Evolutionary conservation across 2,797 vertebrate genomes (phyloP).

Genomic region (Brachyrhaphis roseni): DNA sequence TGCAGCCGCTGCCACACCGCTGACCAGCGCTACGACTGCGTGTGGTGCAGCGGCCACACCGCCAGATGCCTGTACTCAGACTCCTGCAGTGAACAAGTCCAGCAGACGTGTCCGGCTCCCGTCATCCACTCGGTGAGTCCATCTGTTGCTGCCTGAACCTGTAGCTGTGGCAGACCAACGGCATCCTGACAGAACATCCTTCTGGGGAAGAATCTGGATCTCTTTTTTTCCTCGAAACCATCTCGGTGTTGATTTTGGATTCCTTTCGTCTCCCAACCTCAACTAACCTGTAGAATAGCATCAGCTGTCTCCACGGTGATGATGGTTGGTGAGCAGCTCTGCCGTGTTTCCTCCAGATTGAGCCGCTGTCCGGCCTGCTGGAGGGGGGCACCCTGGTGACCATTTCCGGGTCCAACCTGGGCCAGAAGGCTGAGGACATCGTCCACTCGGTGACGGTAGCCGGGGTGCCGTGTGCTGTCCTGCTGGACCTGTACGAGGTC

Average conservation of each 20-base stretch:
- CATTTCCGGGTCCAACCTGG: constrained; percentile 95
- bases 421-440: constrained; percentile 93
- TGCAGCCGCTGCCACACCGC: constrained; percentile 96
- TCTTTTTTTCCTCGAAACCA: background rate
- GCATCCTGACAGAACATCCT: background rate
- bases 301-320: background rate
- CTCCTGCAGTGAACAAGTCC: constrained; percentile 84
- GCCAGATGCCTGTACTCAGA: constrained; percentile 86
- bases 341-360: constrained; percentile 79
- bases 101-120: constrained; percentile 90
- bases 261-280: background rate
- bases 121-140: constrained; percentile 89
- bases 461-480: constrained; percentile 87
- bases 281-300: background rate
- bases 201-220: background rate
- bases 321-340: background rate
- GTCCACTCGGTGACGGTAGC: constrained; percentile 89
- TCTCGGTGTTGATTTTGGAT: background rate
- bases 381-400: constrained; percentile 93
- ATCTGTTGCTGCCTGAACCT: background rate
- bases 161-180: background rate
- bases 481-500: constrained; percentile 88
- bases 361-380: constrained; percentile 90
- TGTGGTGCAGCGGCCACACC: constrained; percentile 88
- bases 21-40: constrained; percentile 87